Evolutionary conservation across 92 coral and sea anemone genomes (phyloP).

Genomic region (Pocillopora grandis): DNA sequence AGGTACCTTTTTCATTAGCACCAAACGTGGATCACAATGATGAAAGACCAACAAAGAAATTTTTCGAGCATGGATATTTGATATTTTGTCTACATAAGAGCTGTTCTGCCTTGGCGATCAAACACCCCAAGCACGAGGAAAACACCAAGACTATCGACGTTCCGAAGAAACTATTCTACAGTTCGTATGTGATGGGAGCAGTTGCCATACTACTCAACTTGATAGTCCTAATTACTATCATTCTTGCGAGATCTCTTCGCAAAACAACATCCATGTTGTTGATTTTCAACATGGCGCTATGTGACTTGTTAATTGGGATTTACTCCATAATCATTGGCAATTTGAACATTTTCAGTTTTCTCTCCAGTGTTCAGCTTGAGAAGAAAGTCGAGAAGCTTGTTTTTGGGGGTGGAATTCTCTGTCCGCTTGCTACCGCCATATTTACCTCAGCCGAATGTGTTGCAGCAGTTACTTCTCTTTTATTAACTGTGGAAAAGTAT

Average conservation of each 20-base stretch:
- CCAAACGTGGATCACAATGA: not conserved
- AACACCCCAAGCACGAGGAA: not conserved
- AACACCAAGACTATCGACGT: not conserved
- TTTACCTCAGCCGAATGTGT: conserved; percentile 32
- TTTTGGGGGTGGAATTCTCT: conserved; percentile 9
- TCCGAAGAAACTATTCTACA: conserved; percentile 23
- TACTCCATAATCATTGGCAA: conserved; percentile 20
- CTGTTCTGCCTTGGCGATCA: not conserved
- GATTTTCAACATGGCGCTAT: conserved; percentile 33
- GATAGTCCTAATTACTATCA: conserved; percentile 9
- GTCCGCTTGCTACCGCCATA: conserved; percentile 14
- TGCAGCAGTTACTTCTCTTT: conserved; percentile 16
- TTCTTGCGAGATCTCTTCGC: conserved; percentile 17
- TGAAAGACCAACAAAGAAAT: not conserved
- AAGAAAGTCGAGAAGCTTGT: not conserved
- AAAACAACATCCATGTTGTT: conserved; percentile 29
- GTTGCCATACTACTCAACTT: conserved; percentile 10
- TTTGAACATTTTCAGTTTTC: conserved; percentile 25
- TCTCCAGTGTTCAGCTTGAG: not conserved
- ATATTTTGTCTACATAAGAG: not conserved
- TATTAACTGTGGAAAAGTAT: conserved; percentile 34
- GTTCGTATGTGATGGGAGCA: conserved; percentile 21
- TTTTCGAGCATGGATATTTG: conserved; percentile 23
- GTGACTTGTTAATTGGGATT: conserved; percentile 31
- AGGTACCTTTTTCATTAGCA: not conserved